A percentile compares a stretch with the other conserved stretches of the same genome.
Evolutionary conservation across 2,888 invertebrate species (phyloP).

Genomic region (Ametastegia equiseti): DNA sequence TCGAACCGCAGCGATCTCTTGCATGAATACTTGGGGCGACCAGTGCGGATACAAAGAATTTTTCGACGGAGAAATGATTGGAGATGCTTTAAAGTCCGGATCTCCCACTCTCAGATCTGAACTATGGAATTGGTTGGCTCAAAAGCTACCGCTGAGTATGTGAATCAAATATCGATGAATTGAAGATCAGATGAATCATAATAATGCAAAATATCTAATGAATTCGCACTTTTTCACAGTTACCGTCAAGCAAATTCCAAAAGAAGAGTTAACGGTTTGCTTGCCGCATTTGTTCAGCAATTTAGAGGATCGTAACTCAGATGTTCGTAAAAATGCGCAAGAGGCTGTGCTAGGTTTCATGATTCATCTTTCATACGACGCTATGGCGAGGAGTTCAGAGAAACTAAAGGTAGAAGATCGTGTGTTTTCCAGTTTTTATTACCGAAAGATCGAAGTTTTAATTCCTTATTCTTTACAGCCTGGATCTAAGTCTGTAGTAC

Average conservation of each 20-base stretch:
- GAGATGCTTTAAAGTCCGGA: conserved; percentile 90
- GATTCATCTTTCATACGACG: conserved; percentile 92
- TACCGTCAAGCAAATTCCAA: conserved; percentile 84
- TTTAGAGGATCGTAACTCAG: conserved; percentile 93
- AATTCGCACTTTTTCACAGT: conserved; percentile 73
- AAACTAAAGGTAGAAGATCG: conserved; percentile 83
- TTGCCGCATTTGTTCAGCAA: conserved; percentile 88
- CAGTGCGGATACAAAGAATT: conserved; percentile 89
- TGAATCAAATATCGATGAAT: conserved; percentile 34
- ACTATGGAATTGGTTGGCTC: conserved; percentile 91
- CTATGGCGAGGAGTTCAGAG: conserved; percentile 86
- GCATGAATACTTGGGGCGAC: conserved; percentile 91
- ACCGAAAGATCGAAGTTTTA: conserved; percentile 45
- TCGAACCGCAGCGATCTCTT: conserved; percentile 87
- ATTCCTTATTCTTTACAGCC: conserved; percentile 76
- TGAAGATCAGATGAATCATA: not conserved
- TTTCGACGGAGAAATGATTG: conserved; percentile 93
- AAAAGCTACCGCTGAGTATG: conserved; percentile 86
- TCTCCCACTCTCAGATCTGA: conserved; percentile 90
- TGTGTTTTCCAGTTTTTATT: not conserved
- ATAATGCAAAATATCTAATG: not conserved
- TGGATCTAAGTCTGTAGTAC: conserved; percentile 86
- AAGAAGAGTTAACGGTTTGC: conserved; percentile 89
- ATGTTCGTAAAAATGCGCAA: conserved; percentile 93
- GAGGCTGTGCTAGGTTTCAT: conserved; percentile 95